These are phyloP conservation scores for Drosophila affinis DNA, from an alignment of 2,888 invertebrate genomes.

Conservation along the genomic window DNA sequence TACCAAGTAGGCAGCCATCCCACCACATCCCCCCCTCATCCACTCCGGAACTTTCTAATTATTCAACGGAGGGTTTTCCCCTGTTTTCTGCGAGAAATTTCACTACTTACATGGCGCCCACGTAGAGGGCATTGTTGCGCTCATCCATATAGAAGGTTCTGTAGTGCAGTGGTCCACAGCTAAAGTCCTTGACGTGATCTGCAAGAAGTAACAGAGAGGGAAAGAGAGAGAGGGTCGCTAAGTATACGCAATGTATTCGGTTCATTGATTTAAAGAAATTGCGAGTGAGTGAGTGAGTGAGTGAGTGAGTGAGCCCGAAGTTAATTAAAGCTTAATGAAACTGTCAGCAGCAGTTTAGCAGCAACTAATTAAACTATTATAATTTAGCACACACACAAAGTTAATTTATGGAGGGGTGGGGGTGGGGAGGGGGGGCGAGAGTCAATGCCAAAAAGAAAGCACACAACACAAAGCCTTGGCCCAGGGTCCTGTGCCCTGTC, in stretches of 20 bases:
- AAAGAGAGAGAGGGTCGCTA: constrained; percentile 11
- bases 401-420: constrained; percentile 64
- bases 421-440: constrained; percentile 1
- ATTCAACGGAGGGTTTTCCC: constrained; percentile 28
- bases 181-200: constrained; percentile 97
- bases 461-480: constrained; percentile 19
- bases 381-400: constrained; percentile 60
- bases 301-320: constrained; percentile 17
- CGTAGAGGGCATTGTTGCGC: constrained; percentile 93
- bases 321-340: constrained; percentile 74
- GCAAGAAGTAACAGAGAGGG: constrained; percentile 3
- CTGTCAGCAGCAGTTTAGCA: constrained; percentile 65
- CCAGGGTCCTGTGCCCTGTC: not conserved
- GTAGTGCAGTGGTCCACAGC: constrained; percentile 95
- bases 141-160: constrained; percentile 95
- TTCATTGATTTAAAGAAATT: constrained; percentile 29
- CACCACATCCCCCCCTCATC: not conserved
- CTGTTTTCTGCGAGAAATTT: not conserved
- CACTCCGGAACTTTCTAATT: constrained; percentile 71
- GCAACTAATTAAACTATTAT: constrained; percentile 77
- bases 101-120: constrained; percentile 95
- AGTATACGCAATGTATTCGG: constrained; percentile 33
- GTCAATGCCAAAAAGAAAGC: constrained; percentile 23
- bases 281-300: constrained; percentile 79
- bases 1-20: constrained; percentile 44